Evolutionary conservation across 1,140 invertebrate species (phyloP).

Genomic region (Muscidifurax raptorellus): DNA sequence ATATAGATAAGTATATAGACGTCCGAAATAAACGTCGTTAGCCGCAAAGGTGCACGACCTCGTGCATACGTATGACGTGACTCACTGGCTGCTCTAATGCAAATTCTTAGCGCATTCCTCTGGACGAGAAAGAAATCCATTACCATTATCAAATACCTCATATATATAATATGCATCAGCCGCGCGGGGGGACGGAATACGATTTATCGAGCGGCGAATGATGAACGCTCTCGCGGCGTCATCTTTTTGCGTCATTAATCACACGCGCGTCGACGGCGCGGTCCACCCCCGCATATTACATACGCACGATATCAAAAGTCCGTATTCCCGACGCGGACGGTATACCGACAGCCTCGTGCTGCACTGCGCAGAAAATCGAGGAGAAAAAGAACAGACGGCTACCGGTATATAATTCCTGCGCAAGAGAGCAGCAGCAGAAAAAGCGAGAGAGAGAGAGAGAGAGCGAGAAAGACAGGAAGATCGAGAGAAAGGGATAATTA

Average conservation of each 20-base stretch:
- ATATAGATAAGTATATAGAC: background rate
- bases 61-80: background rate
- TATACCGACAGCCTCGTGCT: too few species aligned
- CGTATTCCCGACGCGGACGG: background rate
- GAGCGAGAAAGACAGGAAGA: background rate
- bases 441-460: background rate
- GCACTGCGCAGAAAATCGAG: background rate
- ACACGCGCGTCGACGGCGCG: background rate
- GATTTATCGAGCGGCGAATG: conserved; percentile 31
- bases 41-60: background rate
- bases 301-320: conserved; percentile 3
- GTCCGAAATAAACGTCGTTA: background rate
- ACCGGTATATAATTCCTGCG: background rate
- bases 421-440: background rate
- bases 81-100: background rate
- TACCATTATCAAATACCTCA: background rate
- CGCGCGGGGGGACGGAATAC: background rate
- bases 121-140: background rate
- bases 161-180: background rate
- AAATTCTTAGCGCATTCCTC: background rate
- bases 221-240: background rate
- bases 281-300: background rate
- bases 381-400: background rate
- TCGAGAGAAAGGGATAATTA: conserved; percentile 48
- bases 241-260: conserved; percentile 41